phyloP scores from a whole-genome alignment of 2,888 invertebrate genomes.

The Clanis bilineata region DNA sequence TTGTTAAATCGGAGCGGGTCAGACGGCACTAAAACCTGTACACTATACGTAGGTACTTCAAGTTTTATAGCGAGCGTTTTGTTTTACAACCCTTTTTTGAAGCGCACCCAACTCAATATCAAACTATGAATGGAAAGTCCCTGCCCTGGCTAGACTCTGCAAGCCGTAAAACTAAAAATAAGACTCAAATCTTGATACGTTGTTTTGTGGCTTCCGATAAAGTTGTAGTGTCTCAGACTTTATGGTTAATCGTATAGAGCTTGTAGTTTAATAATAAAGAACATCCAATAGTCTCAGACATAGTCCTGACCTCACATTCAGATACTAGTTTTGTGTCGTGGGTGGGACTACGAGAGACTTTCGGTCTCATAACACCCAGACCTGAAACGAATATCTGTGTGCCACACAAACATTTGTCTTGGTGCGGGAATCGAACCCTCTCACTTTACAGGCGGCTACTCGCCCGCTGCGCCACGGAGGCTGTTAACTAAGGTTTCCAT shows the following conservation, averaged over 20 bases:
- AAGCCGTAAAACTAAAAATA: conserved; percentile 4
- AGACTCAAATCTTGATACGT: neutral
- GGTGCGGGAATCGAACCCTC: no score
- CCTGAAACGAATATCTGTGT: no score
- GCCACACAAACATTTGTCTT: no score
- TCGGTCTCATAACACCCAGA: no score
- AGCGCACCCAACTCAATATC: neutral
- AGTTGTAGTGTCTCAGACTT: neutral
- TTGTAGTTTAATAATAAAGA: neutral
- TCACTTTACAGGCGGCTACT: no score
- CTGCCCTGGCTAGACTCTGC: neutral
- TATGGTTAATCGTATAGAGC: neutral
- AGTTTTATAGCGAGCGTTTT: conserved; percentile 30
- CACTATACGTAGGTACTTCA: neutral
- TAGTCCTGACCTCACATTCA: no score
- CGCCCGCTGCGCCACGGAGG: no score
- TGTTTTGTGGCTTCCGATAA: conserved; percentile 10
- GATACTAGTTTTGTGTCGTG: no score
- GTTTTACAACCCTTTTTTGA: conserved; percentile 31
- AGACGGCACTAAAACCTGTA: conserved; percentile 30
- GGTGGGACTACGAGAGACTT: no score
- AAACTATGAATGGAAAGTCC: neutral
- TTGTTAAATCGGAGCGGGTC: conserved; percentile 46
- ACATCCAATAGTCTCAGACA: no score
- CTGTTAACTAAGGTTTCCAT: no score